phyloP scores from a whole-genome alignment of 2,113 vertebrate genomes.

The Tenebrosternarchus preto region DNA sequence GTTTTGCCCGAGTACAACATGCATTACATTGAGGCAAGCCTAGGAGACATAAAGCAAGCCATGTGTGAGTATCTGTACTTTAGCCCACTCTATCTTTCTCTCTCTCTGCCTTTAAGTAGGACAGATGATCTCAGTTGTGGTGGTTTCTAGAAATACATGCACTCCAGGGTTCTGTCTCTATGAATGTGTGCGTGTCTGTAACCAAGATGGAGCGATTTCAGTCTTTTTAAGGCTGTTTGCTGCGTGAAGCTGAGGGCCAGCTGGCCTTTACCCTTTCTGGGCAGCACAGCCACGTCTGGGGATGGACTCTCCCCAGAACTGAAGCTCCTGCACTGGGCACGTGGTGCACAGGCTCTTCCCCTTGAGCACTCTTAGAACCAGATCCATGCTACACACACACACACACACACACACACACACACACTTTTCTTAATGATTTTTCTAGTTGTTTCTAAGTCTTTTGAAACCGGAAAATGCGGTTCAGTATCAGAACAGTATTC shows the following conservation, averaged over 20 bases:
- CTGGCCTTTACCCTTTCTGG: conserved; percentile 41
- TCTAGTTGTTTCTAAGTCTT: too few relatives aligned
- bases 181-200: conserved; percentile 12
- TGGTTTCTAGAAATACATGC: conserved; percentile 9
- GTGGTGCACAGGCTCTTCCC: conserved; percentile 26
- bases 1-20: conserved; percentile 96
- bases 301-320: conserved; percentile 38
- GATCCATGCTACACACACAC: neutral
- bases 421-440: neutral
- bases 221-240: conserved; percentile 11
- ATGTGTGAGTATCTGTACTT: conserved; percentile 86
- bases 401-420: conserved; percentile 25
- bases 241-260: conserved; percentile 42
- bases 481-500: too few relatives aligned
- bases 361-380: conserved; percentile 29
- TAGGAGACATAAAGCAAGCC: conserved; percentile 88
- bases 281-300: conserved; percentile 37
- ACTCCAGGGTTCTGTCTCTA: conserved; percentile 27
- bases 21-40: conserved; percentile 95
- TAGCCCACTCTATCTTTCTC: neutral
- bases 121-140: neutral
- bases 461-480: too few relatives aligned
- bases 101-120: conserved; percentile 7
- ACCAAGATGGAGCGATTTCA: conserved; percentile 22
- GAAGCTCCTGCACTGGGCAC: conserved; percentile 25